Percentiles rank a stretch among this genome's conserved stretches.
These are phyloP conservation scores for Ephestia elutella DNA, from an alignment of 1,140 invertebrate species.

Conservation along the genomic window DNA sequence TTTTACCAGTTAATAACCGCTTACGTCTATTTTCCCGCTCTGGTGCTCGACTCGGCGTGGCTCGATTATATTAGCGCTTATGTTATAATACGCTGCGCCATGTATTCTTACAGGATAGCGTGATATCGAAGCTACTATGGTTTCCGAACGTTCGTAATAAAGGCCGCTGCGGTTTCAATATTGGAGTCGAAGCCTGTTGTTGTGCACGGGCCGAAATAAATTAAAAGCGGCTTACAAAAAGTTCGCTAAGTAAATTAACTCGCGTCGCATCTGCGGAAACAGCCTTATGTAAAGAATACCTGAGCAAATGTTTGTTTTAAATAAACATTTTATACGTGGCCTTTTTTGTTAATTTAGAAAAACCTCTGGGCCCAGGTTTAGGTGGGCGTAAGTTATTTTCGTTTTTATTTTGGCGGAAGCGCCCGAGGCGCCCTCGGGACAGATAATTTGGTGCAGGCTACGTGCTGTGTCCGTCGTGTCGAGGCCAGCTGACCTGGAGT, in stretches of 20 bases:
- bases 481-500: slow-evolving; percentile 39
- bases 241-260: slow-evolving; percentile 17
- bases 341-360: slow-evolving; percentile 46
- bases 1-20: slow-evolving; percentile 28
- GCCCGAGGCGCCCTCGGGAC: slow-evolving; percentile 37
- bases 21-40: slow-evolving; percentile 16
- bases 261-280: slow-evolving; percentile 19
- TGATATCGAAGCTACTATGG: slow-evolving; percentile 5
- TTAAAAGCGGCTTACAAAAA: slow-evolving; percentile 16
- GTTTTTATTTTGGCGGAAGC: slow-evolving; percentile 53
- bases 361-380: slow-evolving; percentile 39
- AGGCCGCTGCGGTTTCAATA: slow-evolving; percentile 24
- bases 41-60: slow-evolving; percentile 8
- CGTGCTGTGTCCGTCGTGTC: slow-evolving; percentile 47
- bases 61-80: slow-evolving; percentile 11
- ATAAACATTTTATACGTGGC: slow-evolving; percentile 47
- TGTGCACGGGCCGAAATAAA: slow-evolving; percentile 13
- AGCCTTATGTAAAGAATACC: slow-evolving; percentile 16
- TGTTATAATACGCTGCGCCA: slow-evolving; percentile 8
- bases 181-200: slow-evolving; percentile 15
- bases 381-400: slow-evolving; percentile 56
- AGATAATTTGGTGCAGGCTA: slow-evolving; percentile 57
- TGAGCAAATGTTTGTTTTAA: slow-evolving; percentile 33
- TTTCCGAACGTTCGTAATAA: slow-evolving; percentile 16
- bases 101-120: slow-evolving; percentile 6